Evolutionary conservation across 2,888 invertebrate species (phyloP).

Genomic region (Emesis furor): DNA sequence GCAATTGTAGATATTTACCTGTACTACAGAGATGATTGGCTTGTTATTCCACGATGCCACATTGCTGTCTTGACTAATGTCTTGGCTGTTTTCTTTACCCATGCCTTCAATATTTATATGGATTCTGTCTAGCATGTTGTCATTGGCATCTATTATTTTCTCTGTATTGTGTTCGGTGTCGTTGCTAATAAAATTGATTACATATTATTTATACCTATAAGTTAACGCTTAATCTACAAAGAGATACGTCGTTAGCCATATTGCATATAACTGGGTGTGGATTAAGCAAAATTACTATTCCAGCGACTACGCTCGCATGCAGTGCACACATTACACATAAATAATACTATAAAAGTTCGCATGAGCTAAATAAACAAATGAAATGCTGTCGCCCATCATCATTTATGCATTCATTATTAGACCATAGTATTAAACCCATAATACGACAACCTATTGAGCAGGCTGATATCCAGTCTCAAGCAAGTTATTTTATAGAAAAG

Average conservation of each 20-base stretch:
- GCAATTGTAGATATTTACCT: constrained; percentile 77
- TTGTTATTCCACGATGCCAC: constrained; percentile 78
- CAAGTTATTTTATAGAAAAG: too few species aligned
- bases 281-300: too few species aligned
- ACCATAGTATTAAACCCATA: too few species aligned
- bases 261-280: background rate
- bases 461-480: too few species aligned
- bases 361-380: background rate
- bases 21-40: constrained; percentile 84
- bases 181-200: constrained; percentile 74
- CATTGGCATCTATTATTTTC: constrained; percentile 96
- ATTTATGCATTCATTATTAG: too few species aligned
- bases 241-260: background rate
- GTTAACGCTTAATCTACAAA: too few species aligned
- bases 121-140: constrained; percentile 96
- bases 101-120: constrained; percentile 95
- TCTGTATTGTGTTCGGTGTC: constrained; percentile 90
- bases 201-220: background rate
- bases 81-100: constrained; percentile 78
- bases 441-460: too few species aligned
- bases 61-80: constrained; percentile 24
- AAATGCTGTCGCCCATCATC: background rate
- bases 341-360: background rate
- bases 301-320: background rate
- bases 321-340: background rate